Percentiles rank a stretch among this genome's conserved stretches.
These are phyloP conservation scores for Pleuronectes platessa DNA, from an alignment of 2,113 vertebrate genomes.

Conservation along the genomic window DNA sequence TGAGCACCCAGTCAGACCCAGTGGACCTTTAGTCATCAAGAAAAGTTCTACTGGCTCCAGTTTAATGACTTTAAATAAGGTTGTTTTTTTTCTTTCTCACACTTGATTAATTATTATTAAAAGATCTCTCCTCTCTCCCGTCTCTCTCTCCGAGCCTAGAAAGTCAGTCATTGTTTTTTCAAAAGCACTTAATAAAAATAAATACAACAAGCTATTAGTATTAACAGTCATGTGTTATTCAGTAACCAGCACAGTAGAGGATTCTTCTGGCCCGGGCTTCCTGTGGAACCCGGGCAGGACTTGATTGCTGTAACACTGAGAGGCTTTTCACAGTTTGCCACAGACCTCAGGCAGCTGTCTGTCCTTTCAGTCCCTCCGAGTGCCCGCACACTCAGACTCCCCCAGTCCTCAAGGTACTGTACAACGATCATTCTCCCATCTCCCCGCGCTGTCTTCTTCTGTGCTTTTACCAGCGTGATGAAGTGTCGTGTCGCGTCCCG, in stretches of 20 bases:
- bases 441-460: conserved; percentile 77
- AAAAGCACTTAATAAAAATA: conserved; percentile 94
- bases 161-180: conserved; percentile 84
- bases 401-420: conserved; percentile 67
- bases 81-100: conserved; percentile 76
- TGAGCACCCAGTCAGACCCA: conserved; percentile 77
- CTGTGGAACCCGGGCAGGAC: conserved; percentile 81
- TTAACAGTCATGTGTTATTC: conserved; percentile 97
- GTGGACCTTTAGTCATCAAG: conserved; percentile 89
- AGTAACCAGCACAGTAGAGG: conserved; percentile 93
- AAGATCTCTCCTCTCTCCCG: conserved; percentile 82
- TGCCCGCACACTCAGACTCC: conserved; percentile 44
- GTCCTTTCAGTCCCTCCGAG: conserved; percentile 81
- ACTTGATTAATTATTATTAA: conserved; percentile 91
- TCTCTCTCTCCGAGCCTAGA: conserved; percentile 78
- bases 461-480: conserved; percentile 88
- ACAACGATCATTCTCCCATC: conserved; percentile 72
- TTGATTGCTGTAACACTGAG: conserved; percentile 94
- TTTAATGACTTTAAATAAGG: conserved; percentile 98
- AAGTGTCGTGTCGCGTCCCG: conserved; percentile 57
- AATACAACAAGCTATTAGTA: conserved; percentile 97
- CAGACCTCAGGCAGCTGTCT: conserved; percentile 79
- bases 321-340: conserved; percentile 96
- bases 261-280: conserved; percentile 82
- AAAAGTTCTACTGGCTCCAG: conserved; percentile 96